Percentiles rank a stretch among this genome's conserved stretches.
phyloP scores from a whole-genome alignment of 2,797 vertebrate species.

The Siniperca undulata region DNA sequence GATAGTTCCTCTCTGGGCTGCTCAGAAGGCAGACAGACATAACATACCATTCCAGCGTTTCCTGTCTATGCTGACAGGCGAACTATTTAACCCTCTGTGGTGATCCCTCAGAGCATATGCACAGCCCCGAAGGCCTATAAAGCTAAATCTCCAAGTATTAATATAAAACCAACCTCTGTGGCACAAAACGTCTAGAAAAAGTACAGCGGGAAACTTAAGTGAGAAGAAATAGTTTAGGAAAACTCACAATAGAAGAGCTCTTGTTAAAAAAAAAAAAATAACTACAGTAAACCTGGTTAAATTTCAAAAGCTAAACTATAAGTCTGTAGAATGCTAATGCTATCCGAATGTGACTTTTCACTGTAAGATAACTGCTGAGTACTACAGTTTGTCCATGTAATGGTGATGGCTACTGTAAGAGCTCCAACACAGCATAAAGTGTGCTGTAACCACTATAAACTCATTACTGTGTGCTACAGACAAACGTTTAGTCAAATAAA shows the following conservation, averaged over 20 bases:
- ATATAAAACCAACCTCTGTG: constrained; percentile 15
- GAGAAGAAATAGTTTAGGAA: background rate
- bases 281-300: background rate
- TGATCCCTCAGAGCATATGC: constrained; percentile 61
- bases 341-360: background rate
- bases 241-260: background rate
- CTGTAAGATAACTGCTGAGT: background rate
- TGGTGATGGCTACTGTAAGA: background rate
- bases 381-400: background rate
- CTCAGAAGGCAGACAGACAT: constrained; percentile 82
- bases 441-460: background rate
- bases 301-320: background rate
- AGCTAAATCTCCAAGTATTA: constrained; percentile 14
- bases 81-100: constrained; percentile 84
- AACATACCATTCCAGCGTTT: constrained; percentile 85
- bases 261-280: background rate
- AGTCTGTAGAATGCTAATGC: background rate
- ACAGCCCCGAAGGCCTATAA: constrained; percentile 26
- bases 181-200: background rate
- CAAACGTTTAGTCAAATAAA: background rate
- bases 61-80: constrained; percentile 82
- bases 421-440: background rate
- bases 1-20: constrained; percentile 79
- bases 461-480: background rate
- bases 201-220: constrained; percentile 2